Evolutionary conservation across 1,140 invertebrate genomes (phyloP).

Genomic region (Coptotermes formosanus): DNA sequence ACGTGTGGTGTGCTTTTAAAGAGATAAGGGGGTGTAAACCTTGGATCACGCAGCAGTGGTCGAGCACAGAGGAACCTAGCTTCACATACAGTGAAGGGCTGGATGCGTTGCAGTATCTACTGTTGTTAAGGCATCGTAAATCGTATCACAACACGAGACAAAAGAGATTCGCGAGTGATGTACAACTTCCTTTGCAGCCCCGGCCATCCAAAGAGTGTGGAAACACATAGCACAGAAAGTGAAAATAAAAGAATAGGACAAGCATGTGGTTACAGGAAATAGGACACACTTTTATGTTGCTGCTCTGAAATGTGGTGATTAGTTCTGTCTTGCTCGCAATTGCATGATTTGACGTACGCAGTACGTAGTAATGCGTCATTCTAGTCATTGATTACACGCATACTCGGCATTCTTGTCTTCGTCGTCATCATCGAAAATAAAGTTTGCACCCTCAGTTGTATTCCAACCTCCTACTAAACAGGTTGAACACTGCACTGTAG

Average conservation of each 20-base stretch:
- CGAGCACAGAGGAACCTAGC: neutral
- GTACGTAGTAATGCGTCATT: too few species aligned
- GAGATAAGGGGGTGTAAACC: neutral
- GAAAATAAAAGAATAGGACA: neutral
- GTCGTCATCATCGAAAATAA: too few species aligned
- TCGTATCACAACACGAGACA: neutral
- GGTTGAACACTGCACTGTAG: too few species aligned
- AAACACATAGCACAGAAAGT: neutral
- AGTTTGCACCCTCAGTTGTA: too few species aligned
- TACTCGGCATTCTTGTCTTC: too few species aligned
- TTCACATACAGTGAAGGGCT: neutral
- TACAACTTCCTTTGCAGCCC: neutral
- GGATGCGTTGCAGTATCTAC: neutral
- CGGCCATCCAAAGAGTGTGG: neutral
- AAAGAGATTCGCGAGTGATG: constrained; percentile 1
- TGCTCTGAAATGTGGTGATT: neutral
- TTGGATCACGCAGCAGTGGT: neutral
- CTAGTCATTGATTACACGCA: too few species aligned
- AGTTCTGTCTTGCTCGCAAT: too few species aligned
- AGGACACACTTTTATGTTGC: neutral
- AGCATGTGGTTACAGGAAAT: neutral
- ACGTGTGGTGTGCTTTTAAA: neutral
- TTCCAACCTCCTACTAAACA: too few species aligned
- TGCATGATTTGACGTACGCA: too few species aligned
- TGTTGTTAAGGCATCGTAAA: neutral